Base-by-base conservation (phyloP, 2,888 invertebrate species). In the Trichopria drosophilae region DNA sequence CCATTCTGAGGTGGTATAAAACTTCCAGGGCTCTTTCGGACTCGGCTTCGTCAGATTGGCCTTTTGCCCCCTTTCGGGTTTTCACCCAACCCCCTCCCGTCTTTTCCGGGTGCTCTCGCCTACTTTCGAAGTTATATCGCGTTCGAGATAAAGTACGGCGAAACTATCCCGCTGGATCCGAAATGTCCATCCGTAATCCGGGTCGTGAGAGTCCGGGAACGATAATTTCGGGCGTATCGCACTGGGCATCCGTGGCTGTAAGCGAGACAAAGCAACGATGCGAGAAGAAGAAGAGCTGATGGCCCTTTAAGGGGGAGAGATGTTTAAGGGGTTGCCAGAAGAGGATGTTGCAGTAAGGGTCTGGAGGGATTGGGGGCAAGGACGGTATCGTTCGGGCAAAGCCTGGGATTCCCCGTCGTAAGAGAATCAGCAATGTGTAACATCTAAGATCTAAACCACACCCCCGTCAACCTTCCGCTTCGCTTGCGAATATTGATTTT, bases 1-100 rank as follows among this genome's bases (percentile, higher is more conserved):
- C n/a, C n/a, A n/a, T n/a, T n/a, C n/a, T n/a, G n/a, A n/a, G n/a
- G 48, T 20, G 55, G 58, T 53, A 59, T 55, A 55, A 59, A 59
- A 59, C 53, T 59, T 56, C 42, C 29, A 36, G 35, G 42, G 42
- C 46, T 46, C 49, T 53, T 49, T 53, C 50, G 53, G 56, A 44
- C 55, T 58, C 44, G 39, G 29, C 37, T 24, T 34, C 44, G 43
- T 51, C 51, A 36, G 49, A 35, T 45, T 29, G 20, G 15, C 44
- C 20, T 7, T 5, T 19, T 13, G 18, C 15, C 45, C n/a, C 16
- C 15, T 15, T 40, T 31, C 49, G 7, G 13, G 12, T 34, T 32
- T 22, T 45, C 31, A 16, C 22, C 31, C 36, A 37, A 19, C 42
- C 48, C 16, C 24, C 32, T 9, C 28, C 13, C 15, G 22, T 5